phyloP scores from a whole-genome alignment of 2,113 vertebrate species.

The Pluvianellus socialis region DNA sequence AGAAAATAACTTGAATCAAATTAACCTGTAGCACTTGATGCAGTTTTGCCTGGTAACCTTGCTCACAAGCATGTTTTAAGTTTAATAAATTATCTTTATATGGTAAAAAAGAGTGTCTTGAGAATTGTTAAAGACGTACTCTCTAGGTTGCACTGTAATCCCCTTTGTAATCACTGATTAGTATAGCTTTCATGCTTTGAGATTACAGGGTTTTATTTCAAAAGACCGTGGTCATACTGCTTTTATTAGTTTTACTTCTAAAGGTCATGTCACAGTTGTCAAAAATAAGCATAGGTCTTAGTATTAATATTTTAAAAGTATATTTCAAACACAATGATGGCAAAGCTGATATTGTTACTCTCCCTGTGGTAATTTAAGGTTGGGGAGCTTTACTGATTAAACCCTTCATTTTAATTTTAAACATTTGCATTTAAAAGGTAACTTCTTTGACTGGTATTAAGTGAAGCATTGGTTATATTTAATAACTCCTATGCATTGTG shows the following conservation, averaged over 20 bases:
- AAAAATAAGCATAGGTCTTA: conserved; percentile 26
- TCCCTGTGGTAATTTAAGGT: conserved; percentile 51
- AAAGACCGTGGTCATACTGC: conserved; percentile 19
- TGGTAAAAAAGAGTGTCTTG: neutral
- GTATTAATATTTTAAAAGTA: conserved; percentile 21
- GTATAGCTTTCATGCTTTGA: conserved; percentile 38
- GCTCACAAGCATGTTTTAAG: conserved; percentile 14
- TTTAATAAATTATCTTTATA: conserved; percentile 23
- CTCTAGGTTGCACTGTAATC: conserved; percentile 28
- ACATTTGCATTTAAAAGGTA: conserved; percentile 50
- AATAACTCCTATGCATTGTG: conserved; percentile 66
- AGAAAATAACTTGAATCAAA: conserved; percentile 35
- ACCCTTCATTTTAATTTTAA: conserved; percentile 65
- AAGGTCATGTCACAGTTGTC: conserved; percentile 25
- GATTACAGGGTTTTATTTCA: conserved; percentile 60
- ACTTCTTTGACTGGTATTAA: conserved; percentile 64
- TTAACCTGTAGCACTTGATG: conserved; percentile 1
- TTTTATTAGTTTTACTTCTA: conserved; percentile 41
- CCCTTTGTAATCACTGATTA: conserved; percentile 37
- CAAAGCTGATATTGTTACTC: conserved; percentile 29
- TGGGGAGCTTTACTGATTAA: conserved; percentile 54
- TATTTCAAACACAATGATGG: neutral
- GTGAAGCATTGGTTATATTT: conserved; percentile 69
- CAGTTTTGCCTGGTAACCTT: conserved; percentile 3
- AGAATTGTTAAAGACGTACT: conserved; percentile 20